These are phyloP conservation scores for Sphenodon punctatus DNA, from an alignment of 2,797 vertebrate genomes.

Conservation along the genomic window DNA sequence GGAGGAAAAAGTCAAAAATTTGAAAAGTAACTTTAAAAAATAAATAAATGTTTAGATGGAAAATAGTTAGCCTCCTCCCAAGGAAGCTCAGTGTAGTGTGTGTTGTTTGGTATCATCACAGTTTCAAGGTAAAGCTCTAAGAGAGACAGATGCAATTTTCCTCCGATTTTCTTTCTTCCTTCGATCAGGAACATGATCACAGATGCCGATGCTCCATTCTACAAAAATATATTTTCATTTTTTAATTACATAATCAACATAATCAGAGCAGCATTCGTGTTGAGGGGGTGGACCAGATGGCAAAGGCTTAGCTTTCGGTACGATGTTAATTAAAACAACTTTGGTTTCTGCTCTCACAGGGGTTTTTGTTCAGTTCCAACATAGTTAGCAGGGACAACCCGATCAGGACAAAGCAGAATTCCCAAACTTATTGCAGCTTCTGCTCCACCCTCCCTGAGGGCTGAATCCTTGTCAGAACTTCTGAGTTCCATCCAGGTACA, in stretches of 20 bases:
- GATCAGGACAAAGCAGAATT: not conserved
- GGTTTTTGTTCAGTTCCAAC: conserved; percentile 3
- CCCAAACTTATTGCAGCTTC: not conserved
- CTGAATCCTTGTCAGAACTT: not conserved
- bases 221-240: conserved; percentile 66
- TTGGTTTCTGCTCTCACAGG: conserved; percentile 24
- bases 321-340: conserved; percentile 50
- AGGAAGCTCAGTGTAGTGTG: not conserved
- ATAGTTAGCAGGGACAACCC: conserved; percentile 1
- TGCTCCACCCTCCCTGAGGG: not conserved
- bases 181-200: conserved; percentile 17
- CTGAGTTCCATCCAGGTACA: not conserved
- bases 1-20: not conserved
- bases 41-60: not conserved
- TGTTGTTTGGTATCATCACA: not conserved
- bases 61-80: not conserved
- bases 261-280: conserved; percentile 44
- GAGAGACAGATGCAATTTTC: conserved; percentile 2
- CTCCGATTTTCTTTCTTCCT: not conserved
- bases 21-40: not conserved
- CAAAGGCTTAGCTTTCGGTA: conserved; percentile 46
- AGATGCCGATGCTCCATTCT: conserved; percentile 50
- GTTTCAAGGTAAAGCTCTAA: not conserved
- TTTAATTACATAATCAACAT: conserved; percentile 65
- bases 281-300: conserved; percentile 70